Evolutionary conservation across 2,113 vertebrate species (phyloP).

Genomic region (Gopherus flavomarginatus): DNA sequence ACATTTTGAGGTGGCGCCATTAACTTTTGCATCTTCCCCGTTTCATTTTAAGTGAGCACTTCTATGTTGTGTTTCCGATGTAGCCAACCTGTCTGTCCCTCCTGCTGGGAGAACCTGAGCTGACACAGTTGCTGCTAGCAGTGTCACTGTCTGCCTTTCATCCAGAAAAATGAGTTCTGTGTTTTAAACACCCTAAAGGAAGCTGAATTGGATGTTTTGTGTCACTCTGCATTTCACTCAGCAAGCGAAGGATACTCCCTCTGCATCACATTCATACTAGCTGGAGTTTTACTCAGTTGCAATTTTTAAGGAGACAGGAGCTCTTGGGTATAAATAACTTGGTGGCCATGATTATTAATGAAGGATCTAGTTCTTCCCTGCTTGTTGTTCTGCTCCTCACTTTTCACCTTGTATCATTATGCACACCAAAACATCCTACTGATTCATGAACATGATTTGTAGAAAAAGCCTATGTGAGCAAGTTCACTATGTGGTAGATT

Average conservation of each 20-base stretch:
- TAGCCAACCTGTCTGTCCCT: neutral
- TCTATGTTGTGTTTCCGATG: neutral
- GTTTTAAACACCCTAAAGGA: constrained; percentile 45
- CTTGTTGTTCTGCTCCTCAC: neutral
- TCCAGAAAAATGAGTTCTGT: constrained; percentile 51
- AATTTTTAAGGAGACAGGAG: neutral
- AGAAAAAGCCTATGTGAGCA: neutral
- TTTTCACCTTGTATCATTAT: neutral
- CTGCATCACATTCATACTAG: neutral
- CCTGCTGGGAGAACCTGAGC: constrained; percentile 60
- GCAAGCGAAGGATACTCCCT: constrained; percentile 1
- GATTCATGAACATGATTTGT: neutral
- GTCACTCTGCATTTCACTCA: constrained; percentile 39
- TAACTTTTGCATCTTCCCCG: neutral
- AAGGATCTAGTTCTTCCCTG: neutral
- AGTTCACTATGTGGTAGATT: neutral
- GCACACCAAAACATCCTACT: neutral
- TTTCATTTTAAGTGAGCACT: neutral
- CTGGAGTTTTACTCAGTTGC: accelerated
- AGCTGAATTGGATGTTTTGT: constrained; percentile 39
- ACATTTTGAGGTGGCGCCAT: neutral
- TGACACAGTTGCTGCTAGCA: constrained; percentile 41
- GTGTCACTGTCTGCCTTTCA: constrained; percentile 43
- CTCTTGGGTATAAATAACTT: neutral
- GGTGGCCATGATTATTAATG: neutral